Evolutionary conservation across 2,888 invertebrate genomes (phyloP).

Genomic region (Hirtodrosophila cameraria): DNA sequence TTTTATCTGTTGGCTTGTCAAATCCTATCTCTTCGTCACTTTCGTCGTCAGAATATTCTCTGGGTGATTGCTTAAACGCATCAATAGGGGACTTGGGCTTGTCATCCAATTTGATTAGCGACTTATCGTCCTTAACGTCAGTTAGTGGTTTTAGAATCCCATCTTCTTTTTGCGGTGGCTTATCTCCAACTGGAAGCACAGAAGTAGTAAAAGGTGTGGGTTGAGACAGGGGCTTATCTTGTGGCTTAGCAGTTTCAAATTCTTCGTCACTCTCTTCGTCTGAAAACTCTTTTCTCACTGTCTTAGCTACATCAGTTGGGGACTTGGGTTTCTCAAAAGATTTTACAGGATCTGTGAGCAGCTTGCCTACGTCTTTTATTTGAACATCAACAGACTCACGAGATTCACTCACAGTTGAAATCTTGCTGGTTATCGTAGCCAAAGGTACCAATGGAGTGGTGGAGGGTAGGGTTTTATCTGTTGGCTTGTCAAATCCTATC

Average conservation of each 20-base stretch:
- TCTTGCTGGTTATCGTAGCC: too few species aligned
- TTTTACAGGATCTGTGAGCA: too few species aligned
- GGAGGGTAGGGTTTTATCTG: too few species aligned
- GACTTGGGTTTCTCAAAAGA: slow-evolving; percentile 33
- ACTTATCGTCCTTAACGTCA: neutral
- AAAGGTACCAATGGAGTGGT: too few species aligned
- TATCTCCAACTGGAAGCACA: slow-evolving; percentile 3
- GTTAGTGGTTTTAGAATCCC: neutral
- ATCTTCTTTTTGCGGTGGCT: neutral
- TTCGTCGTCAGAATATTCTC: too few species aligned
- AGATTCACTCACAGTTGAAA: too few species aligned
- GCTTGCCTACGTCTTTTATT: slow-evolving; percentile 20
- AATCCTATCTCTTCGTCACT: slow-evolving; percentile 14
- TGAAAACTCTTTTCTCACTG: neutral
- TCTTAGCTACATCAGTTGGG: neutral
- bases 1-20: neutral
- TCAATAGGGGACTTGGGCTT: slow-evolving; percentile 3
- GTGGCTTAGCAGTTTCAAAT: neutral
- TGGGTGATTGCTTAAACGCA: neutral
- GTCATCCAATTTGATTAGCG: slow-evolving; percentile 4
- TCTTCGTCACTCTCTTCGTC: slow-evolving; percentile 21
- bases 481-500: too few species aligned
- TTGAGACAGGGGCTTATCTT: neutral
- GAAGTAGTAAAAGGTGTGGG: neutral
- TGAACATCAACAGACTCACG: slow-evolving; percentile 4